These are phyloP conservation scores for Crossaster papposus DNA, from an alignment of 53 echinoderm and acorn worm species.

Conservation along the genomic window DNA sequence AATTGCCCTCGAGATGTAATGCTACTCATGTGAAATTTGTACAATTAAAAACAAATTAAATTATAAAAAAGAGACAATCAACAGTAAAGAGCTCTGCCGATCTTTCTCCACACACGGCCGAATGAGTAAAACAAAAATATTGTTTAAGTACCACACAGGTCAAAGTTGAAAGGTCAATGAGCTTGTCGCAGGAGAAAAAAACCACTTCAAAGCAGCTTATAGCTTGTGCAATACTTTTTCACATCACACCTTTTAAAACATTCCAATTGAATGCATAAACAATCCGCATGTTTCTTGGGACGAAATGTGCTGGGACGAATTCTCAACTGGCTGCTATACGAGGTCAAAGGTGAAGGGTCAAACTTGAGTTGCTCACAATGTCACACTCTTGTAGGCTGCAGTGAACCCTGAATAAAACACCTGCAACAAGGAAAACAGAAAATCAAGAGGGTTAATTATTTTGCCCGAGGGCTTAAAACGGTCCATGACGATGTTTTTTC, in stretches of 20 bases:
- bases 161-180: not conserved
- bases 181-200: not conserved
- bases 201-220: not conserved
- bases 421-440: slow-evolving; percentile 8
- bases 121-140: not conserved
- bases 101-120: not conserved
- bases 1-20: not conserved
- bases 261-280: slow-evolving; percentile 12
- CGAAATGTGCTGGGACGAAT: not conserved
- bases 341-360: slow-evolving; percentile 38
- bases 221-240: not conserved
- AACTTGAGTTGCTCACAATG: slow-evolving; percentile 19
- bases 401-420: slow-evolving; percentile 42
- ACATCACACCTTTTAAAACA: slow-evolving; percentile 22
- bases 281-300: not conserved
- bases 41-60: not conserved
- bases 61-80: not conserved
- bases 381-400: slow-evolving; percentile 57
- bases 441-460: not conserved
- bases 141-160: not conserved
- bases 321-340: not conserved
- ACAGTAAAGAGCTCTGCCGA: not conserved
- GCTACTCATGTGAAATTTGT: not conserved
- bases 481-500: too few species aligned
- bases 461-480: not conserved